Evolutionary conservation across 2,888 invertebrate genomes (phyloP).

Genomic region (Harpagoxenus sublaevis): DNA sequence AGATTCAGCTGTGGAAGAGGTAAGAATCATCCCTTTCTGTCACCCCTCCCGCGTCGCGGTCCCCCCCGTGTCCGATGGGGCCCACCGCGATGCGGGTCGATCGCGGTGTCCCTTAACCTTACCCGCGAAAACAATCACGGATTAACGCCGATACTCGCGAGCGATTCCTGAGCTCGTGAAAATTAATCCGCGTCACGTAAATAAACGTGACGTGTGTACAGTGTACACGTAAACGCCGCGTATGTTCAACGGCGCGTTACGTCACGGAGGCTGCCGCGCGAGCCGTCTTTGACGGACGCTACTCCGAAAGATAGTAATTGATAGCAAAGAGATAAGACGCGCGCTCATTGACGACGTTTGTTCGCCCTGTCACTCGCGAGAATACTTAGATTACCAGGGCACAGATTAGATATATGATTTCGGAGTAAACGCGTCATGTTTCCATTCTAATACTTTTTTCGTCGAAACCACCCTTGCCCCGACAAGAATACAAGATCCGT

Average conservation of each 20-base stretch:
- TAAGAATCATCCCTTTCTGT: constrained; percentile 60
- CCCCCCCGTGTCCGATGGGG: too few relatives aligned
- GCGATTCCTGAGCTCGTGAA: background rate
- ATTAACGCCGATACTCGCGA: too few relatives aligned
- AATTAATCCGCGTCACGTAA: background rate
- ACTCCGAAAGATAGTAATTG: background rate
- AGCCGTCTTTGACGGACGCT: background rate
- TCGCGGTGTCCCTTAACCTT: constrained; percentile 17
- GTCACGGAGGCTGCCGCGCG: background rate
- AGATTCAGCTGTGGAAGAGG: constrained; percentile 82
- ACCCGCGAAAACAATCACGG: background rate
- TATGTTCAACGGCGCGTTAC: background rate
- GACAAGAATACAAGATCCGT: background rate
- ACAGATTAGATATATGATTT: background rate
- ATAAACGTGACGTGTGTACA: background rate
- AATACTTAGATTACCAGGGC: background rate
- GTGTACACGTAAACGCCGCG: background rate
- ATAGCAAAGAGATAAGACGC: background rate
- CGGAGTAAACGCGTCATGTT: background rate
- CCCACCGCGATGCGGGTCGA: background rate
- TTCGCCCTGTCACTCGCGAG: background rate
- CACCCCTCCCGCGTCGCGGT: too few relatives aligned
- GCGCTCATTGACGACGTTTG: too few relatives aligned
- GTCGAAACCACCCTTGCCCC: background rate
- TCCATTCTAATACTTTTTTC: background rate